phyloP scores from a whole-genome alignment of 2,113 vertebrate species.

The Catagonus wagneri region DNA sequence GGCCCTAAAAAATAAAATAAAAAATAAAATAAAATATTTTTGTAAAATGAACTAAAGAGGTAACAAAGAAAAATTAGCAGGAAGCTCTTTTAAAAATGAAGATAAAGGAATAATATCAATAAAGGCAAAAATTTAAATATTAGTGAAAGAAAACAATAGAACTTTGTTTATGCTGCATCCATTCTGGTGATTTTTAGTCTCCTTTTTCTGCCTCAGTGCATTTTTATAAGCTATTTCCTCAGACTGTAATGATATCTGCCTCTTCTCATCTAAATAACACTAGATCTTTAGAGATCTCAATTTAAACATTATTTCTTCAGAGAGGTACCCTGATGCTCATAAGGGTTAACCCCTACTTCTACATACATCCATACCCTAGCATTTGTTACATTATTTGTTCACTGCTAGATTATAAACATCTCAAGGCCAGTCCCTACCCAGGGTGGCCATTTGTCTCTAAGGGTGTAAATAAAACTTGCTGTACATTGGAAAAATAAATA shows the following conservation, averaged over 20 bases:
- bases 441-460: no score
- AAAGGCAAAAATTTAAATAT: slow-evolving; percentile 29
- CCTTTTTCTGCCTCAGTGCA: background rate
- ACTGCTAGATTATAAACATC: background rate
- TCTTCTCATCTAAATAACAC: background rate
- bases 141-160: slow-evolving; percentile 30
- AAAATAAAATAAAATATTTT: slow-evolving; percentile 58
- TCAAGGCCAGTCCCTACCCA: no score
- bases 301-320: background rate
- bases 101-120: background rate
- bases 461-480: no score
- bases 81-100: background rate
- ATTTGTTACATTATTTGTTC: background rate
- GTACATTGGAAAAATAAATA: no score
- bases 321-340: background rate
- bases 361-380: background rate
- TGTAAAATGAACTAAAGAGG: slow-evolving; percentile 27
- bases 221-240: background rate
- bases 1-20: no score
- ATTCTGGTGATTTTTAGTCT: background rate
- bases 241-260: background rate
- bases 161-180: background rate
- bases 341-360: background rate
- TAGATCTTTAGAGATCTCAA: background rate
- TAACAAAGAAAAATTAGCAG: slow-evolving; percentile 22